Base-by-base conservation (phyloP, 2,113 vertebrate genomes). In the Spilogale gracilis region DNA sequence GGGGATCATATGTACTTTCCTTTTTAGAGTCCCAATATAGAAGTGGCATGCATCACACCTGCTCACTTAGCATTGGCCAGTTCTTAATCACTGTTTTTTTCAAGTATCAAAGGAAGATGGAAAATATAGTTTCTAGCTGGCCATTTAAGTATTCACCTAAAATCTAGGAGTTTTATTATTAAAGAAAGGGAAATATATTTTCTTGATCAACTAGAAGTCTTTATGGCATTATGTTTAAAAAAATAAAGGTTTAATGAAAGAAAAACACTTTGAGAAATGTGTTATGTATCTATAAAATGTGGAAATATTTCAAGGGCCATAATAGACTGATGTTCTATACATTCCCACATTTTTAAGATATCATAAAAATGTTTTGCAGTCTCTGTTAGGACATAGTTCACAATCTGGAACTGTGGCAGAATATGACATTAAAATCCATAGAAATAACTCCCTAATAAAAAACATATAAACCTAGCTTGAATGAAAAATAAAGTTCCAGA, bases 391-490 rank as follows among this genome's bases (percentile, higher is more conserved):
- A 76, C n/a, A 2, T 89, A 48, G 17, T 52, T 89, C 16, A 90
- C 9, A 18, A 87, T 58, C 16, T 63, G 48, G 45, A 8, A 69
- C 20, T 50, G 54, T 79, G 23, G 6, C 38, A 79, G 48, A 88
- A 94, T 52, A 82, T 6, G 48, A 54, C 27, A 38, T 56, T 90
- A 93, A 96, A 96, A 48, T 67, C 11, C n/a, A 76, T 13, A 88
- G 69, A 94, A 83, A 93, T 83, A 71, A 65, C 9, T 48, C 9
- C 21, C 3, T 76, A 38, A 54, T 21, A 52, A 20, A 94, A 69
- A 71, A n/a, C 23, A 54, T n/a, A 73, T 43, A 95, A 48, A 93
- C 21, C 7, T 89, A 48, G 27, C 30, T 87, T 78, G 17, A 86
- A 92, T 61, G 52, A 95, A 79, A 89, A 6, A 43, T n/a, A 85